phyloP scores from a whole-genome alignment of 2,113 vertebrate species.

The Sigmodon hispidus region DNA sequence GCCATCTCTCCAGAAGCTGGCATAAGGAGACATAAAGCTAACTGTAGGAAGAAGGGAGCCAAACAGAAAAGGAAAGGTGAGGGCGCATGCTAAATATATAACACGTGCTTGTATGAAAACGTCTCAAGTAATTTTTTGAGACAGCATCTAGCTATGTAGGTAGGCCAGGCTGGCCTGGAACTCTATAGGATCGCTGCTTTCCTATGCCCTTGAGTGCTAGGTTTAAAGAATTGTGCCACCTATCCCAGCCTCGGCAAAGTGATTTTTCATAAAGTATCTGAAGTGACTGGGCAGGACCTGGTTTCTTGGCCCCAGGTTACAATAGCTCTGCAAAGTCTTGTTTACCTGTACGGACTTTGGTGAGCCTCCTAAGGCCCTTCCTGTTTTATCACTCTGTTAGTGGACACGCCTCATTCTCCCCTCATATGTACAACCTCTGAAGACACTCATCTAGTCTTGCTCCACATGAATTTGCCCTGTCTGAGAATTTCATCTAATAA shows the following conservation, averaged over 20 bases:
- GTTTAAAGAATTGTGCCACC: background rate
- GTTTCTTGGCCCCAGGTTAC: background rate
- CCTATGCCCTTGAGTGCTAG: background rate
- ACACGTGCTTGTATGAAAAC: background rate
- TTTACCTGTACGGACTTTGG: background rate
- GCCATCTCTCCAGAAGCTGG: background rate
- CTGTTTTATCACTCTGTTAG: background rate
- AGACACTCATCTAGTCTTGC: background rate
- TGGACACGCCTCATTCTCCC: too few relatives aligned
- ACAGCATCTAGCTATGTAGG: background rate
- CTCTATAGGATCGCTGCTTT: too few relatives aligned
- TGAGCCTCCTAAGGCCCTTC: background rate
- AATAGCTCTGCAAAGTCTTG: fast-evolving
- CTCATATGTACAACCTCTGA: too few relatives aligned
- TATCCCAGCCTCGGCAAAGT: background rate
- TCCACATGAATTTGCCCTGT: background rate
- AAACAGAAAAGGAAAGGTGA: background rate
- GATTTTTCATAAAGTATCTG: background rate
- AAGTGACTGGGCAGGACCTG: background rate
- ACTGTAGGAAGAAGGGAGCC: background rate
- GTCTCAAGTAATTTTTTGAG: background rate
- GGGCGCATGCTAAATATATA: background rate
- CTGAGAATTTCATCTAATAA: background rate
- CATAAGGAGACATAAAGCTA: background rate
- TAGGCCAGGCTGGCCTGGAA: background rate